Evolutionary conservation across 1,140 invertebrate genomes (phyloP), one percentile per base, ranked within the genome.

Genomic region (Dreissena polymorpha): DNA sequence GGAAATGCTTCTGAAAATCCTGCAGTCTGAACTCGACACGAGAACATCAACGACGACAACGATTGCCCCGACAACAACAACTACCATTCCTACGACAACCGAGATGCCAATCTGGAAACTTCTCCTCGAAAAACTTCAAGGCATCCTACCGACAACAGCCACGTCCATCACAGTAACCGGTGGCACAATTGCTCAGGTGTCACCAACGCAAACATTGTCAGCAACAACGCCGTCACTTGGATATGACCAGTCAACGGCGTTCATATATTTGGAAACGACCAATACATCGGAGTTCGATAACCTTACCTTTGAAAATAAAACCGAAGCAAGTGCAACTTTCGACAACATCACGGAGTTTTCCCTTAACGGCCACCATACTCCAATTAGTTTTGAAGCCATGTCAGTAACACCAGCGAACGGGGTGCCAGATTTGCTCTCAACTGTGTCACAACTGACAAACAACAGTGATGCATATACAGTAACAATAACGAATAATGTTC

Each of bases 91-190:
- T 25, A 13, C 73, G 10, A 64, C 21, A 29, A 79, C 77, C 23
- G 77, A 70, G n/a, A 60, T 65, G n/a, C 78, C 78, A 23, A 18
- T 80, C 12, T 80, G 78, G 78, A 80, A 72, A 70, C n/a, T 72
- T 23, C 50, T 80, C 27, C 39, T 80, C 14, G 23, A 80, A 16
- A 60, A 65, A 51, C 55, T 80, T 0, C 21, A 68, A 23, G 14
- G 25, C 21, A 23, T 29, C 13, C 27, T 16, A 29, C 1, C 14
- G 65, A 68, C 65, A 6, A 5, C 65, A 8, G 16, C 65, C 18
- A 16, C 65, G 21, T 18, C 21, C 14, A 27, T 25, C 18, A 68
- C 65, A 68, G 25, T n/a, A 3, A 25, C 18, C 16, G 21, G 18
- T 23, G 65, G 14, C 6, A n/a, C 65, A 7, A 14, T 29, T 16